These are phyloP conservation scores for Prochilodus magdalenae DNA, from an alignment of 2,113 vertebrate genomes.

Conservation along the genomic window DNA sequence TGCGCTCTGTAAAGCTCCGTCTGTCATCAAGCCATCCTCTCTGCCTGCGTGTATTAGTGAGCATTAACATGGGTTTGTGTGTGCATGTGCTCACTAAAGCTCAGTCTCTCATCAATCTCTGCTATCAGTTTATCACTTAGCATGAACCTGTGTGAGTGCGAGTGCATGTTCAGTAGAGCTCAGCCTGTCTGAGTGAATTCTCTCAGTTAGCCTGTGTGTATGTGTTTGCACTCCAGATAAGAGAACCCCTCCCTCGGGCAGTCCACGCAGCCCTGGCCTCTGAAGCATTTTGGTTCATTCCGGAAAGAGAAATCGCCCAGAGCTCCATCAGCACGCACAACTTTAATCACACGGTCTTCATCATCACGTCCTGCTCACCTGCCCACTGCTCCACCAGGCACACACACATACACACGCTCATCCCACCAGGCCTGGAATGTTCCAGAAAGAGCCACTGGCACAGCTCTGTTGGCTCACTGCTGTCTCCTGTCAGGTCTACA, in stretches of 20 bases:
- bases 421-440: constrained; percentile 17
- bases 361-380: constrained; percentile 17
- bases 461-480: not conserved
- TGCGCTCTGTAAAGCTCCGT: not conserved
- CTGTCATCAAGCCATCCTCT: not conserved
- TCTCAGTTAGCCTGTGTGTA: constrained; percentile 18
- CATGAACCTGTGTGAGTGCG: constrained; percentile 26
- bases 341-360: constrained; percentile 21
- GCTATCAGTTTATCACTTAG: not conserved
- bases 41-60: not conserved
- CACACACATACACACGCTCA: constrained; percentile 1
- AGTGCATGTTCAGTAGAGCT: not conserved
- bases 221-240: constrained; percentile 15
- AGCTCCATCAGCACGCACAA: constrained; percentile 10
- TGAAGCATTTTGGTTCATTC: constrained; percentile 24
- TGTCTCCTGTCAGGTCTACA: not conserved
- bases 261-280: not conserved
- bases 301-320: not conserved
- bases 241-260: not conserved
- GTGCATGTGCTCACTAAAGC: not conserved
- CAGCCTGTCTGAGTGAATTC: no score
- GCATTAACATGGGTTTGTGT: not conserved
- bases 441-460: constrained; percentile 9
- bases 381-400: constrained; percentile 16
- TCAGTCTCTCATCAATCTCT: not conserved